These are phyloP conservation scores for Bubo scandiacus DNA, from an alignment of 2,113 vertebrate genomes.

Conservation along the genomic window DNA sequence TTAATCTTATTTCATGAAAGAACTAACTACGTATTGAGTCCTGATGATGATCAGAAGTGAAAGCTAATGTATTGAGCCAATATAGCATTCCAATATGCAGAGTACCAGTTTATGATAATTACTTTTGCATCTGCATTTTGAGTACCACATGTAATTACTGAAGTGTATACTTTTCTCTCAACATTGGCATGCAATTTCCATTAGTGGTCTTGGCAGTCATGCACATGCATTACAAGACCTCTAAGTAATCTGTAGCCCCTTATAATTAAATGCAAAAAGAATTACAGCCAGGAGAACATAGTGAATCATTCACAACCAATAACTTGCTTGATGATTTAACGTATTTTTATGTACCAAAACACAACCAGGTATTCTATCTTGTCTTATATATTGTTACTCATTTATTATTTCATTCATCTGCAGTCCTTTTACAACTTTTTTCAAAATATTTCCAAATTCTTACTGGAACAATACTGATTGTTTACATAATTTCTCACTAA, in stretches of 20 bases:
- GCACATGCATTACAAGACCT: slow-evolving; percentile 55
- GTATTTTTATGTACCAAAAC: slow-evolving; percentile 3
- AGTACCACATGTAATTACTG: slow-evolving; percentile 56
- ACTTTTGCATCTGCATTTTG: slow-evolving; percentile 51
- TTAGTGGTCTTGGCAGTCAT: slow-evolving; percentile 56
- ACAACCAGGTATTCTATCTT: not conserved
- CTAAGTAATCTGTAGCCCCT: slow-evolving; percentile 51
- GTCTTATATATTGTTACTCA: not conserved
- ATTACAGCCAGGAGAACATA: slow-evolving; percentile 8
- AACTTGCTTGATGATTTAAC: slow-evolving; percentile 7
- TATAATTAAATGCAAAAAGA: slow-evolving; percentile 59
- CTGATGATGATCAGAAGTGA: not conserved
- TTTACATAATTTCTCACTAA: not conserved
- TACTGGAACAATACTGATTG: not conserved
- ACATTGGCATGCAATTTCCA: slow-evolving; percentile 47
- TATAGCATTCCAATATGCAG: not conserved
- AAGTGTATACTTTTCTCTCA: slow-evolving; percentile 55
- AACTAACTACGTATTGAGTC: not conserved
- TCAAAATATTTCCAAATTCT: not conserved
- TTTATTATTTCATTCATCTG: not conserved
- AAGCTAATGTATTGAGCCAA: slow-evolving; percentile 1
- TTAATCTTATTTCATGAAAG: slow-evolving; percentile 11
- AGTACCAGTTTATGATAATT: slow-evolving; percentile 61
- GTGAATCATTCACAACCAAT: slow-evolving; percentile 45
- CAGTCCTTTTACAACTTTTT: not conserved